phyloP scores from a whole-genome alignment of 1,140 invertebrate species.

The Drosophila nasuta region DNA sequence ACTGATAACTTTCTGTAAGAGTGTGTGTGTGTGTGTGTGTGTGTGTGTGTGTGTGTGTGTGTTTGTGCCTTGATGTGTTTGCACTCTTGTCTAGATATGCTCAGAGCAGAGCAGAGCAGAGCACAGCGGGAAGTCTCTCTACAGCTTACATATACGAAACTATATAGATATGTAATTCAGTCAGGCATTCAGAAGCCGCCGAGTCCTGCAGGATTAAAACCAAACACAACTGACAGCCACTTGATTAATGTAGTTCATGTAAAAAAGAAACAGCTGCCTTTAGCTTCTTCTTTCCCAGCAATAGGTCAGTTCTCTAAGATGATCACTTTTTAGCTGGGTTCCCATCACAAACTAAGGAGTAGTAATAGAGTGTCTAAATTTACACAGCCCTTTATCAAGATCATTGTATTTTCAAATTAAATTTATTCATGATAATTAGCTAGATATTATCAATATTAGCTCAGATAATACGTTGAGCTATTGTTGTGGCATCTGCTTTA shows the following conservation, averaged over 20 bases:
- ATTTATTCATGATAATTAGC: neutral
- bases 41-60: slow-evolving; percentile 21
- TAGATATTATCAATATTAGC: too few relatives aligned
- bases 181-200: neutral
- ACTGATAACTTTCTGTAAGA: slow-evolving; percentile 47
- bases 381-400: neutral
- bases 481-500: too few relatives aligned
- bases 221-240: neutral
- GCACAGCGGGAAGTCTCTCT: neutral
- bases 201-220: slow-evolving; percentile 2
- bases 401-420: neutral
- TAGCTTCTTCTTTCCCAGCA: too few relatives aligned
- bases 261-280: neutral
- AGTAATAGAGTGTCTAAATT: neutral
- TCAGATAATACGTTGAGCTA: too few relatives aligned
- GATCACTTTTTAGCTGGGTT: too few relatives aligned
- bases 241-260: slow-evolving; percentile 1
- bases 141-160: neutral
- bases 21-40: slow-evolving; percentile 7
- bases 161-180: neutral
- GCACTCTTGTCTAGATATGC: slow-evolving; percentile 54
- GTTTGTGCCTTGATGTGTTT: slow-evolving; percentile 41
- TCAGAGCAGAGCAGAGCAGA: neutral
- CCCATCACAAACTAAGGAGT: too few relatives aligned
- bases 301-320: too few relatives aligned